Base-by-base conservation (phyloP, 2,888 invertebrate genomes). In the Phyllotreta cruciferae region DNA sequence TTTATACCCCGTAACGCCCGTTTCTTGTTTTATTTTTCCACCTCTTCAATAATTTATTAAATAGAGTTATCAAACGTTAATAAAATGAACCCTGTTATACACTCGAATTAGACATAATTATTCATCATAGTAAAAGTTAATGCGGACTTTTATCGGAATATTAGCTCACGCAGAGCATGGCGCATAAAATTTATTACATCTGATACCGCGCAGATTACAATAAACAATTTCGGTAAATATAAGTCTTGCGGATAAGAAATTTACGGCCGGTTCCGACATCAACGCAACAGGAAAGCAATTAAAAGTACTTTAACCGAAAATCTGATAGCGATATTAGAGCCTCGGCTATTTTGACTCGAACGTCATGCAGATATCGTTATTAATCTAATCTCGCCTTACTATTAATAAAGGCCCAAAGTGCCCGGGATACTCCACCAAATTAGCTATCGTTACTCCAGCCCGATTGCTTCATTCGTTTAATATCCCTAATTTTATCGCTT, bases 61-160 rank as follows among this genome's bases (percentile, higher is more conserved):
- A 60, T 60, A 60, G 37, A 60, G 60, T 60, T 60, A 60, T 60
- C 60, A 60, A 60, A 34, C 52, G 37, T 52, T 53, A 60, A 60
- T 60, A 60, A 60, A 60, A 60, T 53, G 50, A 52, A 14, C 58
- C 42, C 58, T 52, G 60, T 60, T 60, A 53, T 60, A 60, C 60
- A 60, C 44, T 38, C 37, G 53, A 60, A 60, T 60, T 60, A 37
- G 60, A 53, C 52, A 42, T 60, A 60, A 60, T 60, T 60, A 52
- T 60, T 60, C 60, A 60, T 60, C 52, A 60, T 44, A 44, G 52
- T 60, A 36, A 52, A 60, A 44, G 47, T 60, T 58, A 58, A 58
- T 58, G 58, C 37, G 41, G 24, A 60, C 44, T 53, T 44, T 60
- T 60, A 60, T 60, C 60, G 44, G 44, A 52, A 60, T 44, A 58